Base-by-base conservation (phyloP, 2,888 invertebrate species). In the Netelia melanura region DNA sequence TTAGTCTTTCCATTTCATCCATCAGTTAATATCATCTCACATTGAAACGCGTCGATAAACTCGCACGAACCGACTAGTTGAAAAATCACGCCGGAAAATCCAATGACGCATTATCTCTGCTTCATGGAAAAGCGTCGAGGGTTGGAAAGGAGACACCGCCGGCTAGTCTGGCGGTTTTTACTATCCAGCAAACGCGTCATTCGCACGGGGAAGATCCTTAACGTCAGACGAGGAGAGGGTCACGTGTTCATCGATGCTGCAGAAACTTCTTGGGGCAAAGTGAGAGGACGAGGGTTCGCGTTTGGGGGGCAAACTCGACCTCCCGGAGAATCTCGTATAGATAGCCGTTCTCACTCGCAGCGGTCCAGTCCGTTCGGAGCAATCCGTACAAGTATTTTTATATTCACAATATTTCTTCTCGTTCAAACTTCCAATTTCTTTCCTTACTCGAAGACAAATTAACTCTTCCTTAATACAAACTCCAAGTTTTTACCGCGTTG, bases 321-420 rank as follows among this genome's bases (percentile, higher is more conserved):
- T 91, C 90, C 88, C 85, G 79, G 80, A 85, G 88, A 88, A 84
- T 89, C 89, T 86, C 87, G 86, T 92, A 91, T 90, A 92, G 89
- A 90, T 87, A 88, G 88, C 84, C 89, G 91, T 85, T 88, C 87
- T 79, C 83, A 82, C 88, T 80, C 84, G 81, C 79, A 58, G 70
- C 86, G 89, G 87, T 90, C 87, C 92, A 92, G 92, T 92, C 86
- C 87, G 88, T 88, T 86, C 23, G 48, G 52, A 78, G 78, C 79
- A 56, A 82, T 65, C 78, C 65, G 78, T 62, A 78, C 83, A 65
- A 65, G 70, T 78, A 38, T 84, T 70, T 54, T 64, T 62, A 54
- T 62, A 54, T 54, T 61, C 56, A 70, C 62, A 10, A 25, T 67
- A 44, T 44, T 9, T 3, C 30, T 58, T 64, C 52, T 83, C 11